A percentile compares a stretch with the other conserved stretches of the same genome.
Conservation (phyloP, 2,888 invertebrate species). For the Apamea anceps region DNA sequence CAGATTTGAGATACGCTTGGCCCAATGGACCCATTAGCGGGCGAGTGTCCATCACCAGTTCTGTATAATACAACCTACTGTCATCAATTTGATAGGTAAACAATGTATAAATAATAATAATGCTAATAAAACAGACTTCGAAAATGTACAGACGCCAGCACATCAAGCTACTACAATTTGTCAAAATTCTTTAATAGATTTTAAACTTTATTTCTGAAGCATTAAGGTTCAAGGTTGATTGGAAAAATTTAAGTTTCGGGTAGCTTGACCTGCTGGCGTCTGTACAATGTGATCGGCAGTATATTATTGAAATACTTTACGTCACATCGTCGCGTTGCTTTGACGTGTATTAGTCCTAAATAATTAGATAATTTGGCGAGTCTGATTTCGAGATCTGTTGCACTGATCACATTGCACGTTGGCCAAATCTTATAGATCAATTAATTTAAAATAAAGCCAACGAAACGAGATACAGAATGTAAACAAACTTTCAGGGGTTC, state of each 20-base stretch:
- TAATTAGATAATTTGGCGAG: not conserved
- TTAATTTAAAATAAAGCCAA: not conserved
- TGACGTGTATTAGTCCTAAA: not conserved
- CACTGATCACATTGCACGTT: constrained; percentile 2
- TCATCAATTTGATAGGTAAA: constrained; percentile 66
- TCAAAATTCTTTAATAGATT: too few species aligned
- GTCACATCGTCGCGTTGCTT: not conserved
- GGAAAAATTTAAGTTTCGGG: too few species aligned
- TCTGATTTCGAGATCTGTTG: not conserved
- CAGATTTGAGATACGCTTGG: constrained; percentile 95
- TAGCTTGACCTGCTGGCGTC: too few species aligned
- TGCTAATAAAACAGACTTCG: not conserved
- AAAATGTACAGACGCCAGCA: not conserved
- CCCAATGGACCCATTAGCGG: constrained; percentile 94
- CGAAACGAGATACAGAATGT: not conserved
- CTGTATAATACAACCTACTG: constrained; percentile 86
- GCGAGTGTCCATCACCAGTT: constrained; percentile 94
- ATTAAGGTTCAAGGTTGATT: too few species aligned
- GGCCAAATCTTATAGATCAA: not conserved
- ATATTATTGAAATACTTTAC: not conserved
- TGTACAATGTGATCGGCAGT: not conserved
- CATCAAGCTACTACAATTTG: too few species aligned
- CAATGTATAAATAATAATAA: not conserved
- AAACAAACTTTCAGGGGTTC: not conserved
- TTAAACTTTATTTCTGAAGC: too few species aligned